Base-by-base conservation (phyloP, 2,888 invertebrate species). In the Dione vanillae region DNA sequence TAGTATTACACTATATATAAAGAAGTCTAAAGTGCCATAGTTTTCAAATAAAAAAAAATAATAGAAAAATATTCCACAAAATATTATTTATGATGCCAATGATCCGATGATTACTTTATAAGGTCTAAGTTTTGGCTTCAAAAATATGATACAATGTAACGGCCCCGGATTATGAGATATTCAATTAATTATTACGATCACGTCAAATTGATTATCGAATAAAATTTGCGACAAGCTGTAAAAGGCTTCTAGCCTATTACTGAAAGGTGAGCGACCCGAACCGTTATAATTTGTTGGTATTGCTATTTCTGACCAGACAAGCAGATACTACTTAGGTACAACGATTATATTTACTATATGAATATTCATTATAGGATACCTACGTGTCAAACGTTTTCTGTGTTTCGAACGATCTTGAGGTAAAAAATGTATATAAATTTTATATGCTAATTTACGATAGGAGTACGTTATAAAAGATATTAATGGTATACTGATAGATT, bases 181-280 rank as follows among this genome's bases (percentile, higher is more conserved):
- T 75, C 70, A 71, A 78, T 78, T 85, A 79, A 78, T 43, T 76
- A 90, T 90, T 87, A 79, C 83, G 80, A 84, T 89, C 91, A 90
- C 89, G 91, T 87, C 81, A 83, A 79, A 71, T 73, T 77, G 76
- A 76, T 77, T 77, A 78, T 77, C 73, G 80, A 77, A 83, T 79
- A 82, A 88, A 89, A 91, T 91, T 88, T 82, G 88, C 84, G 82
- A 80, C 80, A 78, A 81, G 78, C 87, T 86, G 82, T 85, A 86
- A 89, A 88, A 91, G 91, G 93, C 89, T 56, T 89, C 91, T 89
- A 88, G 89, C 85, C 86, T 85, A 91, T 92, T 91, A 90, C 85
- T 85, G 85, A 83, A 86, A 88, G 93, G 92, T 92, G 85, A 88
- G 79, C 84, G 91, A 92, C 92, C 92, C 76, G 87, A 70, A 90